phyloP scores from a whole-genome alignment of 2,113 vertebrate species.

The Anguilla rostrata region DNA sequence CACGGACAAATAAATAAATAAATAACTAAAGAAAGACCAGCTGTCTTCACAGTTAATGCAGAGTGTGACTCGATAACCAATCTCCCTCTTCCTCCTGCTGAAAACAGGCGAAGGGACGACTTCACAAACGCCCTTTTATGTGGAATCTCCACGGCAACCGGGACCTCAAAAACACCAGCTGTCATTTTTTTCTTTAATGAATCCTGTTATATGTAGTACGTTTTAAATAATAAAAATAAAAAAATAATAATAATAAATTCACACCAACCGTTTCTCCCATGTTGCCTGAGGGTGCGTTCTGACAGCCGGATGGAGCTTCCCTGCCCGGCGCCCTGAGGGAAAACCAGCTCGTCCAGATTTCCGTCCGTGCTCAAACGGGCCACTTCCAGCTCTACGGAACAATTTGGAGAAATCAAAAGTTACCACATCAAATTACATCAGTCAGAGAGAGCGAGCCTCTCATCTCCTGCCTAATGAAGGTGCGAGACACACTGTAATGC shows the following conservation, averaged over 20 bases:
- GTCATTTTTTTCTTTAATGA: background rate
- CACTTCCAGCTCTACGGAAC: constrained; percentile 85
- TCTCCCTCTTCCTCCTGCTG: no score
- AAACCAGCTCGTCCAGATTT: constrained; percentile 87
- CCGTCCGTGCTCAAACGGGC: constrained; percentile 94
- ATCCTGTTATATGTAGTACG: background rate
- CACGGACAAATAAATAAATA: no score
- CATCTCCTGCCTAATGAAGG: background rate
- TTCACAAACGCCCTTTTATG: no score
- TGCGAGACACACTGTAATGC: background rate
- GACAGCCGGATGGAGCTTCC: constrained; percentile 93
- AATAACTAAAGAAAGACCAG: no score
- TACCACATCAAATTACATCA: background rate
- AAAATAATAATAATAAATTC: background rate
- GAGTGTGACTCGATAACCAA: no score
- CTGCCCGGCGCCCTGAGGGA: constrained; percentile 85
- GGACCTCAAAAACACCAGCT: no score
- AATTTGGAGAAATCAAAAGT: background rate
- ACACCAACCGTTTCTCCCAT: constrained; percentile 88
- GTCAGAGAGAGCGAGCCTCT: background rate
- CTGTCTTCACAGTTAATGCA: no score
- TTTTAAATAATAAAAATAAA: no score
- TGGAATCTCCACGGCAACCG: no score
- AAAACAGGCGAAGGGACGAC: no score
- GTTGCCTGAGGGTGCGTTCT: constrained; percentile 93